Evolutionary conservation across 2,888 invertebrate genomes (phyloP).

Genomic region (Agelastica alni): DNA sequence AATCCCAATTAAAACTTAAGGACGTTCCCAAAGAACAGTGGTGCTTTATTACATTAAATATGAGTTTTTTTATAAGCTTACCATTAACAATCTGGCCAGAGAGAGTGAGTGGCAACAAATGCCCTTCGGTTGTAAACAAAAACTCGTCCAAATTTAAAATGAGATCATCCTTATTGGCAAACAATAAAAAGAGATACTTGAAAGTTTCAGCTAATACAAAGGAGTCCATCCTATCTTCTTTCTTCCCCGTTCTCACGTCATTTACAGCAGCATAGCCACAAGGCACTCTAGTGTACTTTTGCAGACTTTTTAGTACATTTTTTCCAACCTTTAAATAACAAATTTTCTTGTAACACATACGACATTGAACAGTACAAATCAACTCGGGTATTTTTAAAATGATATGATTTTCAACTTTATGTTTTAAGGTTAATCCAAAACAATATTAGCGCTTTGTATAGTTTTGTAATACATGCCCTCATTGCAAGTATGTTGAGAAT

Average conservation of each 20-base stretch:
- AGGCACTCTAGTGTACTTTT: constrained; percentile 87
- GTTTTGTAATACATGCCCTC: no score
- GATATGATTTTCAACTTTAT: no score
- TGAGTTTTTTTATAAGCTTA: constrained; percentile 14
- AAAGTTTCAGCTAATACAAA: constrained; percentile 97
- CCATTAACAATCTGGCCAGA: constrained; percentile 62
- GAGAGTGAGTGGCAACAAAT: constrained; percentile 86
- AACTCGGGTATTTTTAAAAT: no score
- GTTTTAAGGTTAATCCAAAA: no score
- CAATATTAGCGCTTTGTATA: no score
- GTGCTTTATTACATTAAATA: neutral
- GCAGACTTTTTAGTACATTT: constrained; percentile 83
- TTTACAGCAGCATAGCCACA: constrained; percentile 92
- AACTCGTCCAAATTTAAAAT: constrained; percentile 83
- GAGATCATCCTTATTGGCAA: constrained; percentile 84
- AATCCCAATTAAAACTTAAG: no score
- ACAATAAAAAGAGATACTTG: constrained; percentile 93
- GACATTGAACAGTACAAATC: no score
- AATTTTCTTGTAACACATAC: no score
- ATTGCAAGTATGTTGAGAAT: no score
- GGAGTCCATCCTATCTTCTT: constrained; percentile 98
- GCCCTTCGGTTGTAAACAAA: constrained; percentile 92
- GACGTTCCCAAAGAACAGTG: constrained; percentile 1
- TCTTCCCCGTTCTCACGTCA: constrained; percentile 65
- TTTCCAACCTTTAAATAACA: constrained; percentile 74